Conservation (phyloP, 2,797 vertebrate genomes). For the Oreochromis mossambicus region DNA sequence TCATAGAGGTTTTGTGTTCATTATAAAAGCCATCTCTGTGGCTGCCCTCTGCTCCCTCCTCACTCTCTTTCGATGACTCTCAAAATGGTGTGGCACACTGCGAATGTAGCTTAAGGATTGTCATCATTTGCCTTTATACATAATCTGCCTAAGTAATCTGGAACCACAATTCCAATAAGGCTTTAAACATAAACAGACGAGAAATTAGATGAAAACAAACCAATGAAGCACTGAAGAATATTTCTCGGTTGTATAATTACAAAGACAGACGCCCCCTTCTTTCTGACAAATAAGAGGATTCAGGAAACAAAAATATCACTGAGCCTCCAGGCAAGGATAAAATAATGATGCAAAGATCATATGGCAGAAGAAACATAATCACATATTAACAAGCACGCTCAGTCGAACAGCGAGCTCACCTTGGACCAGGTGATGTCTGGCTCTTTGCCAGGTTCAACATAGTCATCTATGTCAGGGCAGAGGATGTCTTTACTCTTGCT, state of each 20-base stretch:
- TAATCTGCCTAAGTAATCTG: slow-evolving; percentile 45
- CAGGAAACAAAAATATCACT: neutral
- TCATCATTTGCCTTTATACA: slow-evolving; percentile 23
- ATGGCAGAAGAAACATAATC: neutral
- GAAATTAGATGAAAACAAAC: slow-evolving; percentile 53
- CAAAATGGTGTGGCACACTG: neutral
- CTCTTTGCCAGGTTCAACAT: slow-evolving; percentile 86
- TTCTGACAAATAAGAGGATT: neutral
- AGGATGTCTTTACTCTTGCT: slow-evolving; percentile 96
- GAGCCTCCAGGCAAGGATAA: neutral
- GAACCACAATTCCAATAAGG: slow-evolving; percentile 23
- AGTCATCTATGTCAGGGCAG: slow-evolving; percentile 95
- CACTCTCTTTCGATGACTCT: neutral
- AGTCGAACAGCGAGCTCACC: slow-evolving; percentile 71
- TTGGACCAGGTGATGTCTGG: slow-evolving; percentile 94
- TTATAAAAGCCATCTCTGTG: slow-evolving; percentile 13
- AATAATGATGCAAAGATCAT: neutral
- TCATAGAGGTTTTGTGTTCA: slow-evolving; percentile 20
- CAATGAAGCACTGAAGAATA: slow-evolving; percentile 21
- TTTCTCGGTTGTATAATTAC: slow-evolving; percentile 21
- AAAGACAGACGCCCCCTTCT: neutral
- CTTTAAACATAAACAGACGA: slow-evolving; percentile 37
- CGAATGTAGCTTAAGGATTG: slow-evolving; percentile 8
- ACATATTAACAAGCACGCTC: neutral
- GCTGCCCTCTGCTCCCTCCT: slow-evolving; percentile 17